Percentiles rank a stretch among this genome's conserved stretches.
These are phyloP conservation scores for Arion vulgaris DNA, from an alignment of 1,140 invertebrate species.

Conservation along the genomic window DNA sequence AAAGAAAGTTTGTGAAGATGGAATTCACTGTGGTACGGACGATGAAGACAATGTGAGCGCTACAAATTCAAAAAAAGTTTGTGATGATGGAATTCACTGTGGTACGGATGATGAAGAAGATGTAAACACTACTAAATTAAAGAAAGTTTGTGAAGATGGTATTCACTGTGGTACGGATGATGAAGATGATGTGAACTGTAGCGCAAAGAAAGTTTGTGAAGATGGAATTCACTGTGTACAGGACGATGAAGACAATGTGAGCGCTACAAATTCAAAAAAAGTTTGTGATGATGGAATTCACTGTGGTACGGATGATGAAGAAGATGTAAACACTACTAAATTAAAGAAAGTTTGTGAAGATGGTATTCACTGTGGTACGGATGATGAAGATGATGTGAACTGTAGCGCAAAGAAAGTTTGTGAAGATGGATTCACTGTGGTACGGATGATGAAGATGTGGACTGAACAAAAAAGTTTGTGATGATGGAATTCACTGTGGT, in stretches of 20 bases:
- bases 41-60: slow-evolving; percentile 31
- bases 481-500: slow-evolving; percentile 50
- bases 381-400: slow-evolving; percentile 43
- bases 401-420: slow-evolving; percentile 36
- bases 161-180: slow-evolving; percentile 44
- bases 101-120: slow-evolving; percentile 46
- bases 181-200: slow-evolving; percentile 19
- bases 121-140: slow-evolving; percentile 11
- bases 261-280: slow-evolving; percentile 17
- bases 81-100: slow-evolving; percentile 45
- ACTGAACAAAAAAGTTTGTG: slow-evolving; percentile 38
- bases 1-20: slow-evolving; percentile 49
- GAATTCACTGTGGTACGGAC: slow-evolving; percentile 37
- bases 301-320: slow-evolving; percentile 42
- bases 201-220: slow-evolving; percentile 39
- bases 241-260: slow-evolving; percentile 45
- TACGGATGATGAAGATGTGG: slow-evolving; percentile 42
- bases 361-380: slow-evolving; percentile 40
- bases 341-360: slow-evolving; percentile 35
- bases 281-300: slow-evolving; percentile 35
- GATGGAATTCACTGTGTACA: slow-evolving; percentile 50
- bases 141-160: slow-evolving; percentile 36
- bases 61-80: slow-evolving; percentile 30
- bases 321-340: slow-evolving; percentile 7
- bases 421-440: slow-evolving; percentile 45